These are phyloP conservation scores for Gobius niger DNA, from an alignment of 2,113 vertebrate genomes.

Conservation along the genomic window DNA sequence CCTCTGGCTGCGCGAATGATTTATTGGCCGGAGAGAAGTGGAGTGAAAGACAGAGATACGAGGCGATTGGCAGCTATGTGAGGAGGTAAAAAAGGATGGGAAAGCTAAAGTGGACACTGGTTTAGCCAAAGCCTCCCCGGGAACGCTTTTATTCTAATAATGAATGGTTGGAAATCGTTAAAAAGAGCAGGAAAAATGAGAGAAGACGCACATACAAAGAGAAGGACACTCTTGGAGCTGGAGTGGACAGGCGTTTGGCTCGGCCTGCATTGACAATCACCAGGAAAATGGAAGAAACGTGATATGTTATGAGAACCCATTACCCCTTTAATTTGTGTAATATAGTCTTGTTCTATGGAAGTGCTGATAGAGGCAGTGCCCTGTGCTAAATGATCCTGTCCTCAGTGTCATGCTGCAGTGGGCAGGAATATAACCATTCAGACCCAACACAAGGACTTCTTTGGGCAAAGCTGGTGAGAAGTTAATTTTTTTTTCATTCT, in stretches of 20 bases:
- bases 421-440: constrained; percentile 40
- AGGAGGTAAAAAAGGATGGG: constrained; percentile 50
- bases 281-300: constrained; percentile 16
- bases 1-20: constrained; percentile 59
- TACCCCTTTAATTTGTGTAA: constrained; percentile 15
- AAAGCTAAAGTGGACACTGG: constrained; percentile 46
- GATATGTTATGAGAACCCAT: constrained; percentile 28
- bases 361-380: constrained; percentile 43
- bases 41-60: constrained; percentile 69
- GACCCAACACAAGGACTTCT: constrained; percentile 17
- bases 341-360: constrained; percentile 21
- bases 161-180: constrained; percentile 61
- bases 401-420: constrained; percentile 36
- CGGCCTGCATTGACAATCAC: constrained; percentile 11
- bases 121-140: constrained; percentile 50
- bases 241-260: constrained; percentile 16
- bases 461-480: not conserved
- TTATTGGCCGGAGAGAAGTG: constrained; percentile 62
- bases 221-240: constrained; percentile 25
- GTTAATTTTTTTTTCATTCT: not conserved
- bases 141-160: constrained; percentile 42
- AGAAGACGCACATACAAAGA: constrained; percentile 22
- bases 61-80: constrained; percentile 40
- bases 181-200: constrained; percentile 49
- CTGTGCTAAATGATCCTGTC: constrained; percentile 49